Conservation (phyloP, 2,113 vertebrate species). For the Bagarius yarrelli region DNA sequence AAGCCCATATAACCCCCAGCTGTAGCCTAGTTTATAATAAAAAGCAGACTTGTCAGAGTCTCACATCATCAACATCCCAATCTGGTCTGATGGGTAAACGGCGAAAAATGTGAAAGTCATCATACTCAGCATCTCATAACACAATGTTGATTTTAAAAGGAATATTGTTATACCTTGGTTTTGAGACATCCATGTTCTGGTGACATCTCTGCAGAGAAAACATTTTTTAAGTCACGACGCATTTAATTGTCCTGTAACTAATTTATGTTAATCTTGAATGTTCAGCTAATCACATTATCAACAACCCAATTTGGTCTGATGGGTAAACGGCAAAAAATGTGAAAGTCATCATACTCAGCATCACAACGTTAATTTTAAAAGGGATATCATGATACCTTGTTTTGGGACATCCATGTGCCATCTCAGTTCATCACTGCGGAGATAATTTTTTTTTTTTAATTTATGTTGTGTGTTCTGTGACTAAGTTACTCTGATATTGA, state of each 20-base stretch:
- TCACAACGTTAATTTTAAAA: not conserved
- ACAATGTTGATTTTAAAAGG: too few relatives aligned
- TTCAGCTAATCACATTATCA: constrained; percentile 65
- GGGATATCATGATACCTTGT: not conserved
- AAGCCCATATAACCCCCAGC: not conserved
- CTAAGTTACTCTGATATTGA: constrained; percentile 10
- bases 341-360: constrained; percentile 26
- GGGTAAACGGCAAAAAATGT: constrained; percentile 69
- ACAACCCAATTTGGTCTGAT: constrained; percentile 62
- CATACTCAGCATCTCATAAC: too few relatives aligned
- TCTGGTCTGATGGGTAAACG: constrained; percentile 73
- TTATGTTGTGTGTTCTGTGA: not conserved
- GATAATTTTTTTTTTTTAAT: not conserved
- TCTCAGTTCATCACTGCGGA: not conserved
- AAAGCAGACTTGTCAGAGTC: constrained; percentile 53
- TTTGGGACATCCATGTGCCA: not conserved
- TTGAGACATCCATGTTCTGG: too few relatives aligned
- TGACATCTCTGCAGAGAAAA: too few relatives aligned
- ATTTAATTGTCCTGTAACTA: too few relatives aligned
- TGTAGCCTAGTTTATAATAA: not conserved
- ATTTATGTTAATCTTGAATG: too few relatives aligned
- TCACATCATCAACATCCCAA: constrained; percentile 62
- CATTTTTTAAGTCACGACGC: too few relatives aligned
- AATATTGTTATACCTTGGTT: too few relatives aligned
- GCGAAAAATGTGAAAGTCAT: constrained; percentile 44